phyloP scores from a whole-genome alignment of 2,888 invertebrate genomes.

The Pollenia angustigena region DNA sequence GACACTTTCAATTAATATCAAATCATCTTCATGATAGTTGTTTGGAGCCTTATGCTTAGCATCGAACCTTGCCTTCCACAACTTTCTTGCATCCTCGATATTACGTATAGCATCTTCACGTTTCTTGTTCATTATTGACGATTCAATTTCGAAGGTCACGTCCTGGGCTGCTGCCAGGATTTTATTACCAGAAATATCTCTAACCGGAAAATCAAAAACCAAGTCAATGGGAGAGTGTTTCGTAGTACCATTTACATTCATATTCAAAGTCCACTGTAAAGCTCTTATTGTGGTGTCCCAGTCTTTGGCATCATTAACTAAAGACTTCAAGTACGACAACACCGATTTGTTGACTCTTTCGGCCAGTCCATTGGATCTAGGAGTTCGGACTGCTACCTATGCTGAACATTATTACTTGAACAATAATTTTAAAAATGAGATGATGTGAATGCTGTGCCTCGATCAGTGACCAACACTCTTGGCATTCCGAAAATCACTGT shows the following conservation, averaged over 20 bases:
- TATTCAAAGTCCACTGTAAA: slow-evolving; percentile 58
- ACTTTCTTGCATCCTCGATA: slow-evolving; percentile 31
- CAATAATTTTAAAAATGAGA: slow-evolving; percentile 37
- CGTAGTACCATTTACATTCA: slow-evolving; percentile 30
- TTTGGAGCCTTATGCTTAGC: slow-evolving; percentile 52
- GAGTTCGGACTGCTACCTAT: slow-evolving; percentile 58
- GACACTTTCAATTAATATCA: slow-evolving; percentile 39
- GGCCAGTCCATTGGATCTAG: slow-evolving; percentile 45
- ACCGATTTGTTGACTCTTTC: slow-evolving; percentile 57
- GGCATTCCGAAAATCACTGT: slow-evolving; percentile 58
- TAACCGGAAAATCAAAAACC: no score
- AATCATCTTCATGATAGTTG: slow-evolving; percentile 51
- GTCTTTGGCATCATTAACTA: slow-evolving; percentile 16
- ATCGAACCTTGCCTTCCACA: slow-evolving; percentile 53
- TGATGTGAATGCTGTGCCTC: slow-evolving; percentile 64
- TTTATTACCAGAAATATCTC: slow-evolving; percentile 55
- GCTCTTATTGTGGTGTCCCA: slow-evolving; percentile 43
- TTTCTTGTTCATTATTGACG: not conserved
- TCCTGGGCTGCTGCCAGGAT: slow-evolving; percentile 54
- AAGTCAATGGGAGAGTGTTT: no score
- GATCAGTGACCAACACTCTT: slow-evolving; percentile 50
- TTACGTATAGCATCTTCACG: slow-evolving; percentile 36
- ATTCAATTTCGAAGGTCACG: slow-evolving; percentile 4
- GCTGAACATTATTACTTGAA: not conserved
- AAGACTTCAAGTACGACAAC: slow-evolving; percentile 33